phyloP scores from a whole-genome alignment of 2,797 vertebrate genomes.

The Varecia variegata region DNA sequence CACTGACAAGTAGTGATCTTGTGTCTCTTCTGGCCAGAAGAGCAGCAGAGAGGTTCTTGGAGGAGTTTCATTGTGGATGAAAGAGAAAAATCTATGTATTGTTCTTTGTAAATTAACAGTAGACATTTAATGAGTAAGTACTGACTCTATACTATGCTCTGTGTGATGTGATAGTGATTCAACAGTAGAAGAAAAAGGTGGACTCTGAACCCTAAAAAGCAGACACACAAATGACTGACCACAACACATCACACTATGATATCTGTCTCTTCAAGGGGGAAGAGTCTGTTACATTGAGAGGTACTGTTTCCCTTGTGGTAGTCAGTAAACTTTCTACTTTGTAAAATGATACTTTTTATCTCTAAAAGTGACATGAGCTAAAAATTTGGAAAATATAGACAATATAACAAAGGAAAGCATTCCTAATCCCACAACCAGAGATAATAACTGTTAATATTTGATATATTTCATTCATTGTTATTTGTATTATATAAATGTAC shows the following conservation, averaged over 20 bases:
- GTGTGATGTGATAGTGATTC: not conserved
- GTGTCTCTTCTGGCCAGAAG: not conserved
- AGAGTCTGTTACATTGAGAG: not conserved
- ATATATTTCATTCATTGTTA: not conserved
- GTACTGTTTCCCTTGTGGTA: not conserved
- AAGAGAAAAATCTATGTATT: not conserved
- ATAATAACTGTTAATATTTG: not conserved
- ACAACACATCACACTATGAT: not conserved
- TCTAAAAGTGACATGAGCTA: not conserved
- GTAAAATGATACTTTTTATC: not conserved
- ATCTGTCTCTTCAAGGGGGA: not conserved
- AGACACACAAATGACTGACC: not conserved
- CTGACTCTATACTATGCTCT: not conserved
- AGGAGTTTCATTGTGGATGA: not conserved
- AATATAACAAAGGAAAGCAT: not conserved
- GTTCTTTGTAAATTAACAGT: not conserved
- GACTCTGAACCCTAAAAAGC: not conserved
- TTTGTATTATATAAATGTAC: not conserved
- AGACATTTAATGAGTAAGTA: not conserved
- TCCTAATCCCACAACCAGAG: not conserved
- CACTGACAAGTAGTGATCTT: not conserved
- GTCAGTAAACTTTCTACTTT: not conserved
- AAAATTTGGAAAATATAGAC: conserved; percentile 1
- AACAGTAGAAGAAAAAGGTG: not conserved
- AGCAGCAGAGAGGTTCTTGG: not conserved